phyloP scores from a whole-genome alignment of 2,113 vertebrate genomes.

The Monopterus albus region DNA sequence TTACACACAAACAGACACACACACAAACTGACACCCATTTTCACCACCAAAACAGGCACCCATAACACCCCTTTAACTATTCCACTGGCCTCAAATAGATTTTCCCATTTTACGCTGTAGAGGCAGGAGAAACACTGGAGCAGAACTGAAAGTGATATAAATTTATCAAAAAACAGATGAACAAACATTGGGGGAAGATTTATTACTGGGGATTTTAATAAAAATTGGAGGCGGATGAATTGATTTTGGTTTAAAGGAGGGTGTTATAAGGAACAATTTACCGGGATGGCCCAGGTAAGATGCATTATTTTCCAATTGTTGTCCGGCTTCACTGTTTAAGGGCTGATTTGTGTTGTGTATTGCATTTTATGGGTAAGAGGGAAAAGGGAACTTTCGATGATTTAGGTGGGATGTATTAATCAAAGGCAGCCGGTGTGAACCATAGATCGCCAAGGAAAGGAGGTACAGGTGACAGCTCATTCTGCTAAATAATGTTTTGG shows the following conservation, averaged over 20 bases:
- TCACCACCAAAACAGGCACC: constrained; percentile 76
- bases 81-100: constrained; percentile 98
- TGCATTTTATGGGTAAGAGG: constrained; percentile 98
- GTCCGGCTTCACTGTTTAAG: constrained; percentile 95
- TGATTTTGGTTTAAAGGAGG: constrained; percentile 97
- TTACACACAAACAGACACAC: constrained; percentile 69
- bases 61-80: constrained; percentile 96
- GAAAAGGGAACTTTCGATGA: constrained; percentile 97
- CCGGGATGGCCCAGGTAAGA: constrained; percentile 93
- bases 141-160: constrained; percentile 97
- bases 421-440: constrained; percentile 98
- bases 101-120: constrained; percentile 97
- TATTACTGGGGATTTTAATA: constrained; percentile 96
- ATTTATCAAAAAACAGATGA: constrained; percentile 99
- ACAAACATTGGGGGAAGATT: constrained; percentile 99
- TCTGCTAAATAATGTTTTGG: constrained; percentile 97
- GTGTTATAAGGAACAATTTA: constrained; percentile 98
- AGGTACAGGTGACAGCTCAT: constrained; percentile 99
- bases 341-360: constrained; percentile 98
- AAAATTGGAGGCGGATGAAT: constrained; percentile 98
- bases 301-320: constrained; percentile 99
- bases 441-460: constrained; percentile 99
- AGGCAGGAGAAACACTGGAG: constrained; percentile 96
- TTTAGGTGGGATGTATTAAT: constrained; percentile 99
- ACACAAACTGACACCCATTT: constrained; percentile 73